Percentiles rank a stretch among this genome's conserved stretches.
Evolutionary conservation across 2,888 invertebrate species (phyloP).

Genomic region (Nasonia oneida): DNA sequence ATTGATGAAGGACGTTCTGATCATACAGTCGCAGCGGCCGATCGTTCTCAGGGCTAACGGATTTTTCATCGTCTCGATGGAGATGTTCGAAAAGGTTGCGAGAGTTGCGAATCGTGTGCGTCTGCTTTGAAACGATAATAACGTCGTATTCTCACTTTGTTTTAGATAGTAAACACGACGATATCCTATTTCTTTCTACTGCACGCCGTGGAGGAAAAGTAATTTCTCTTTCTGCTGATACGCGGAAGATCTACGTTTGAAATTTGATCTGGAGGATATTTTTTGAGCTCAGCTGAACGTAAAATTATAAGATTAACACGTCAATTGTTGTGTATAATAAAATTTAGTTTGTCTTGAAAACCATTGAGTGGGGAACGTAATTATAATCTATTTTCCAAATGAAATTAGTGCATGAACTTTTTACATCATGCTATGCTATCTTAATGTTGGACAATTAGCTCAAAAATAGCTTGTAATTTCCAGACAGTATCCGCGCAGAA

Average conservation of each 20-base stretch:
- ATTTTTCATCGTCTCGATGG: constrained; percentile 34
- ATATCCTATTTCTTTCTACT: constrained; percentile 57
- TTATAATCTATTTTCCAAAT: background rate
- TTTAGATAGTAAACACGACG: constrained; percentile 56
- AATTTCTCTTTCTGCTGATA: background rate
- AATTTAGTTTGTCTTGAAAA: no score
- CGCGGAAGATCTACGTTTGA: background rate
- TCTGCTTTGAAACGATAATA: background rate
- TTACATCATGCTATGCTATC: background rate
- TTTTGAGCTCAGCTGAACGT: background rate
- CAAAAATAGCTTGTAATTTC: background rate
- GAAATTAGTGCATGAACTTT: background rate
- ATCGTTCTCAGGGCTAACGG: constrained; percentile 64
- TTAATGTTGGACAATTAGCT: background rate
- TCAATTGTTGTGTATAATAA: no score
- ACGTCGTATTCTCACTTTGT: background rate
- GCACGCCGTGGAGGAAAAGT: constrained; percentile 49
- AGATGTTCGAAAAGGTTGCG: constrained; percentile 44
- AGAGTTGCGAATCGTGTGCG: background rate
- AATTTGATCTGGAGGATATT: background rate
- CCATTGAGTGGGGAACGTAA: no score
- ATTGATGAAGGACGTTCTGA: constrained; percentile 61
- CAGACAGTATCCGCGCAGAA: background rate
- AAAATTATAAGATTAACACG: background rate
- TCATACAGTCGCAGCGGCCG: constrained; percentile 67